Percentiles rank a stretch among this genome's conserved stretches.
These are phyloP conservation scores for Dasyurus viverrinus DNA, from an alignment of 2,113 vertebrate genomes.

Conservation along the genomic window DNA sequence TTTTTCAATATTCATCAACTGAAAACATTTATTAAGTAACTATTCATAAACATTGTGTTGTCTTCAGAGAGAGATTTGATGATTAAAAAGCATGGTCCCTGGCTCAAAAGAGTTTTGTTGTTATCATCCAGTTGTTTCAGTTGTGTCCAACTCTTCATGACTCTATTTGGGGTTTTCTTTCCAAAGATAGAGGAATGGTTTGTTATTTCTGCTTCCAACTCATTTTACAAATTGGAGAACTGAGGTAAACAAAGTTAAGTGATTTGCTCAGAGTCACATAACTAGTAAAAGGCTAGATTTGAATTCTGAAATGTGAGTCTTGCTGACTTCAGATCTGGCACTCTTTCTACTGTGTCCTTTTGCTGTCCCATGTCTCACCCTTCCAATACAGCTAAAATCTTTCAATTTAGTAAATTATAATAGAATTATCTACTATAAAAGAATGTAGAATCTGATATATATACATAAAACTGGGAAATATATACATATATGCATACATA, in stretches of 20 bases:
- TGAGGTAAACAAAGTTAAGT: background rate
- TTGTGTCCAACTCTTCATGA: background rate
- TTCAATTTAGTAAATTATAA: background rate
- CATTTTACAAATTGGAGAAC: background rate
- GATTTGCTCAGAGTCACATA: background rate
- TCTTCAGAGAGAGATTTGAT: background rate
- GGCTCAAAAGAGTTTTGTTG: background rate
- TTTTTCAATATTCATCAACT: background rate
- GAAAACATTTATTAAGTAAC: background rate
- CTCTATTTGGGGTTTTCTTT: background rate
- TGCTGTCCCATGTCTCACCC: background rate
- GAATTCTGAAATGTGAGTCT: background rate
- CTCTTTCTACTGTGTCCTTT: background rate
- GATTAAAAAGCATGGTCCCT: background rate
- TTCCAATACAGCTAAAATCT: background rate
- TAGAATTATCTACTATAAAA: background rate
- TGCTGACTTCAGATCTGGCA: background rate
- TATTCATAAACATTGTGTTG: background rate
- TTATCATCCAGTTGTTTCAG: background rate
- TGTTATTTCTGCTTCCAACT: background rate
- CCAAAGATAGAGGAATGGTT: background rate
- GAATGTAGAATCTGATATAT: background rate
- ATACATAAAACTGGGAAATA: too few relatives aligned
- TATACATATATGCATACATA: too few relatives aligned
- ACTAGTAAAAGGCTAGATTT: background rate